phyloP scores from a whole-genome alignment of 2,113 vertebrate genomes.

The Danio rerio region DNA sequence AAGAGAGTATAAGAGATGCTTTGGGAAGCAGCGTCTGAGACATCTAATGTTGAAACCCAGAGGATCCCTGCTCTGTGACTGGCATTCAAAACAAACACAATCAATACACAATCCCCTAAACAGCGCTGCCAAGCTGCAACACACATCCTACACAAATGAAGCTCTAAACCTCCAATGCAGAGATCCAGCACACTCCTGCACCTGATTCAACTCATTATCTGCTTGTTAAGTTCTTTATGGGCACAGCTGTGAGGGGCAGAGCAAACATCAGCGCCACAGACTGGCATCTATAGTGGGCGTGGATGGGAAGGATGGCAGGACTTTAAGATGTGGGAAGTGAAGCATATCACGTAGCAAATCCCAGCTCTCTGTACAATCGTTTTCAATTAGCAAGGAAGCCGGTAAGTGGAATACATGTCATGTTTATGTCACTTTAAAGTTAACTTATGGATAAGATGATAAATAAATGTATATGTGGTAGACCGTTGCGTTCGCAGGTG shows the following conservation, averaged over 20 bases:
- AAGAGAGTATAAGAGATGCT: slow-evolving; percentile 2
- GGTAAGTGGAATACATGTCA: neutral
- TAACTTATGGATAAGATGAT: neutral
- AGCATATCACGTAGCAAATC: neutral
- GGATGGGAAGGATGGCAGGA: neutral
- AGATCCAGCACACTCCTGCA: slow-evolving; percentile 28
- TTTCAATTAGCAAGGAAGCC: neutral
- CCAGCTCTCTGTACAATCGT: slow-evolving; percentile 4
- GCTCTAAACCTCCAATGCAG: slow-evolving; percentile 7
- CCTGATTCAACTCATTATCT: slow-evolving; percentile 52
- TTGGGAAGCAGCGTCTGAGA: slow-evolving; percentile 12
- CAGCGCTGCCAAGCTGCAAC: neutral
- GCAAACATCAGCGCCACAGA: slow-evolving; percentile 30
- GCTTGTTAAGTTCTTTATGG: slow-evolving; percentile 45
- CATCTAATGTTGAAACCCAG: slow-evolving; percentile 29
- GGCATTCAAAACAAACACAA: slow-evolving; percentile 36
- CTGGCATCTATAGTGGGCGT: slow-evolving; percentile 12
- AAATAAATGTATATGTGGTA: neutral
- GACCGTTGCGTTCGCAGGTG: neutral
- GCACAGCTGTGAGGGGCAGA: slow-evolving; percentile 15
- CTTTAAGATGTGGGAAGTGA: neutral
- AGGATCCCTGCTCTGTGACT: slow-evolving; percentile 24
- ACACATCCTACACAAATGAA: neutral
- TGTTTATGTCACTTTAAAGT: neutral
- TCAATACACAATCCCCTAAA: slow-evolving; percentile 13